Evolutionary conservation across 2,113 vertebrate species (phyloP), one percentile per base, ranked within the genome.

Genomic region (Malaclemys terrapin): DNA sequence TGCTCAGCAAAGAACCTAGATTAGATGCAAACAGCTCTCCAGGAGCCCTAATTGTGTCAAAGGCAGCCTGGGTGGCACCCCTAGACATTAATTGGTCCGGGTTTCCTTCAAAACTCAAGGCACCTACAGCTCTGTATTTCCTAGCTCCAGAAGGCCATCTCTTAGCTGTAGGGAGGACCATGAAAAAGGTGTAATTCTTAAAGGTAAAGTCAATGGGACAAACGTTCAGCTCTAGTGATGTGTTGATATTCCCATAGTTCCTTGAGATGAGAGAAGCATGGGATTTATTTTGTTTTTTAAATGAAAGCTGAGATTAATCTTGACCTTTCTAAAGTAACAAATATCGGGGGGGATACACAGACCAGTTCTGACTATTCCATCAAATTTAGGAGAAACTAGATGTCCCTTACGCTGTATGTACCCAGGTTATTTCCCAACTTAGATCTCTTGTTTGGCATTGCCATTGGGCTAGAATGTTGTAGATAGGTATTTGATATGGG

Each of bases 91-190:
- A 35, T 14, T 94, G 88, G 22, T 85, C 57, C 79, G 22, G 75
- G 76, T 69, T 69, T n/a, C 65, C 38, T 76, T 76, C 38, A 25
- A 45, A 76, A 45, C 22, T 76, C 38, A 24, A 76, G 24, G 38
- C 5, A 27, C 5, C 42, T 10, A 42, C n/a, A 45, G 42, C 42
- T 45, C 72, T 76, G 38, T 76, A 76, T 11, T 45, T 42, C 38
- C 42, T 7, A 76, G 72, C 3, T 27, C 42, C 65, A 11, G 45
- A 45, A 25, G 42, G 31, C 65, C 17, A 35, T n/a, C 65, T n/a
- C 35, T 69, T 20, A n/a, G 38, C 6, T 38, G 29, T 2, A 7
- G 14, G 3, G 17, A 25, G 10, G 3, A 49, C 0, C 0, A 35
- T 9, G 7, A 13, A 75, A 90, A 85, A 89, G 65, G 35, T 5